Base-by-base conservation (phyloP, 2,888 invertebrate species). In the Osedax fenrisi region DNA sequence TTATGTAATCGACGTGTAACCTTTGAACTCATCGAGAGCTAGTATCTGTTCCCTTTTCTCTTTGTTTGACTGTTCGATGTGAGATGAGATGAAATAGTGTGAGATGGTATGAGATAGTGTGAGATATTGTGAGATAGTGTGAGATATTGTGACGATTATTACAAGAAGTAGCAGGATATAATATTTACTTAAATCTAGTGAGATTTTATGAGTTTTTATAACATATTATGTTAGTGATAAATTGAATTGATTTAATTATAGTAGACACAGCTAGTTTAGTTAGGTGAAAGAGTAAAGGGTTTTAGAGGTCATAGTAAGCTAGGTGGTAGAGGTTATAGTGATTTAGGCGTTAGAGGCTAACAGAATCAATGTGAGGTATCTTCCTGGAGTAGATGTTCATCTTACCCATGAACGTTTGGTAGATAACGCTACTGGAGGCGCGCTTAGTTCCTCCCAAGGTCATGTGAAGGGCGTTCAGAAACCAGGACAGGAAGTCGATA, bases 401-500 rank as follows among this genome's bases (percentile, higher is more conserved):
- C 74, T 79, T 81, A 10, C 88, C 88, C 80, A 95, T 87, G 85
- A 99, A 98, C 3, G 94, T 92, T 85, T 92, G 91, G 84, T 94
- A 92, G 77, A 99, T 91, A 74, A 98, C 93, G 41, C 93, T 93
- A 72, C 93, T 94, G 75, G 81, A 83, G 0, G 82, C 80, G 78
- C 85, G 85, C 83, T 94, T 93, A 0, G 90, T 92, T 5, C 83
- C 84, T 24, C 96, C 96, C 75, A 99, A 86, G 0, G 96, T 94
- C 79, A 91, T 87, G 83, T 99, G 98, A 27, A 98, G 86, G 0
- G 95, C 92, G 84, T 98, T 98, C 66, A 99, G 86, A 83, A 99
- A 92, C 97, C 98, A 99, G 0, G 94, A 95, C 75, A 99, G 86
- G 83, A 98, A 98, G 82, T 96, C 94, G 76, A 97, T 91, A 0